Conservation (phyloP, 1,140 invertebrate species). For the Sesamia nonagrioides region DNA sequence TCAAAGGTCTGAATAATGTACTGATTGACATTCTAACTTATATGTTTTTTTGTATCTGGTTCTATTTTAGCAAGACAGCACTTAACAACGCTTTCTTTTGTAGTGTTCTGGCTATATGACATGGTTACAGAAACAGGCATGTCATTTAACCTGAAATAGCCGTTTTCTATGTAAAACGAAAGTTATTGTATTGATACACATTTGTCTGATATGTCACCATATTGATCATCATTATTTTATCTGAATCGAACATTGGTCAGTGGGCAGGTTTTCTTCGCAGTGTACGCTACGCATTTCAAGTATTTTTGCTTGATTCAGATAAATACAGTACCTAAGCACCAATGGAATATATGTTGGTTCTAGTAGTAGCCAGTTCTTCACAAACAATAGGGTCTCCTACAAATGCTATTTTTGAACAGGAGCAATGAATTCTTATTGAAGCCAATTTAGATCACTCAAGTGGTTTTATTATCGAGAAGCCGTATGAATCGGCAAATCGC, state of each 20-base stretch:
- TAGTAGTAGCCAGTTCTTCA: too few relatives aligned
- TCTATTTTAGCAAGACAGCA: neutral
- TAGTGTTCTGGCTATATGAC: too few relatives aligned
- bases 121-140: too few relatives aligned
- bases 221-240: neutral
- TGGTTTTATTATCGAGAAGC: constrained; percentile 35
- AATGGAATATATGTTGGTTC: constrained; percentile 37
- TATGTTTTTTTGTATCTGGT: neutral
- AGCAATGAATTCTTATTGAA: constrained; percentile 1
- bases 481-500: constrained; percentile 41
- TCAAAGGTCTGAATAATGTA: neutral
- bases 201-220: too few relatives aligned
- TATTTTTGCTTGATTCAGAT: constrained; percentile 47
- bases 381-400: constrained; percentile 22
- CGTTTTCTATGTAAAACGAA: too few relatives aligned
- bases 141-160: too few relatives aligned
- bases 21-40: neutral
- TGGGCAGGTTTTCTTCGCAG: neutral
- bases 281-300: constrained; percentile 13
- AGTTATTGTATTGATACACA: too few relatives aligned
- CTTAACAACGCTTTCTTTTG: too few relatives aligned
- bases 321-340: constrained; percentile 40
- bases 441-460: constrained; percentile 1
- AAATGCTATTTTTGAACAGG: constrained; percentile 19
- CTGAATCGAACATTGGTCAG: neutral